A percentile compares a stretch with the other conserved stretches of the same genome.
phyloP scores from a whole-genome alignment of 2,888 invertebrate species.

The Dasypogon diadema region DNA sequence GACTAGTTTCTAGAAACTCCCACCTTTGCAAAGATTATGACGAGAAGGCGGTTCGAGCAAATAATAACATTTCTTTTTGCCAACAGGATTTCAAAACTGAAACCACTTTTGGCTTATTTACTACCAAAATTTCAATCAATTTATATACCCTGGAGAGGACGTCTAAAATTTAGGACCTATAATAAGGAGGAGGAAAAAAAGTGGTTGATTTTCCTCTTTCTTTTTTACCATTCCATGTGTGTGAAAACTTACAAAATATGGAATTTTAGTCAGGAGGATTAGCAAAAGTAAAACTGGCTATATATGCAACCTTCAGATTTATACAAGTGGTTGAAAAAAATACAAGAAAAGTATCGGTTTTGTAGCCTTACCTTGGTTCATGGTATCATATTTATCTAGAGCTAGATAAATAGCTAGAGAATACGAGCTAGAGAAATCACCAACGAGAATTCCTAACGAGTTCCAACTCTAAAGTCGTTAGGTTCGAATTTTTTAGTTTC shows the following conservation, averaged over 20 bases:
- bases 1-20: conserved; percentile 21
- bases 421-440: too few species aligned
- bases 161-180: neutral
- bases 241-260: conserved; percentile 41
- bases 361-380: conserved; percentile 38
- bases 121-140: neutral
- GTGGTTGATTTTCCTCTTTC: too few species aligned
- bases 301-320: conserved; percentile 36
- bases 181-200: too few species aligned
- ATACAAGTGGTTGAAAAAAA: conserved; percentile 39
- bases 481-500: too few species aligned
- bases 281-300: conserved; percentile 39
- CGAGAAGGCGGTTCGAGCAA: conserved; percentile 38
- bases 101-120: neutral
- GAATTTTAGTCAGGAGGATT: conserved; percentile 43
- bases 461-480: too few species aligned
- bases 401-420: too few species aligned
- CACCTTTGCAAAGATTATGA: conserved; percentile 23
- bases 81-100: conserved; percentile 17
- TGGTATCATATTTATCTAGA: conserved; percentile 51
- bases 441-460: too few species aligned
- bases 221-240: too few species aligned
- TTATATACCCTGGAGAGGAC: conserved; percentile 1
- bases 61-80: conserved; percentile 36
- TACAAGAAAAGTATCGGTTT: conserved; percentile 33